A percentile compares a stretch with the other conserved stretches of the same genome.
Evolutionary conservation across 2,113 vertebrate genomes (phyloP).

Genomic region (Ranitomeya variabilis): DNA sequence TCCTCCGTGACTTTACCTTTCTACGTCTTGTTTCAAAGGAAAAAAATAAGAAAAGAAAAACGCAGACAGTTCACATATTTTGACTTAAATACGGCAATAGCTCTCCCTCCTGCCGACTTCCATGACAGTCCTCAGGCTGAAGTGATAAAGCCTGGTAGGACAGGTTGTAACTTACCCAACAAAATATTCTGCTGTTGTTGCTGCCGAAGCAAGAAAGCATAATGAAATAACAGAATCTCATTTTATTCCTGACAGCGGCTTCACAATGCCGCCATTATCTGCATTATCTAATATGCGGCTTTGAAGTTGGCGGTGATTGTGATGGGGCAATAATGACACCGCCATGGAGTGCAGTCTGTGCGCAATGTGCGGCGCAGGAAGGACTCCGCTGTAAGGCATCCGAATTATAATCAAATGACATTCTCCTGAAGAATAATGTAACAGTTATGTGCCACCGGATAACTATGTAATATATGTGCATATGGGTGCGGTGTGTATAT

Average conservation of each 20-base stretch:
- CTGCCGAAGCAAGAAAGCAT: slow-evolving; percentile 18
- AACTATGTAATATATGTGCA: too few relatives aligned
- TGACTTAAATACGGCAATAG: slow-evolving; percentile 19
- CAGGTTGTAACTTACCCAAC: slow-evolving; percentile 34
- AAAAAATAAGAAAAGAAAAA: neutral
- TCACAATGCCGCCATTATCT: slow-evolving; percentile 3
- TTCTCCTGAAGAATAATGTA: neutral
- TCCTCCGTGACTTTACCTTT: slow-evolving; percentile 32
- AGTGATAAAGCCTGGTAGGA: slow-evolving; percentile 32
- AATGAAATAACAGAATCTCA: slow-evolving; percentile 41
- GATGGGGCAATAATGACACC: neutral
- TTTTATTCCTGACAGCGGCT: slow-evolving; percentile 7
- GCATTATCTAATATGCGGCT: neutral
- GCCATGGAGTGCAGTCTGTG: neutral
- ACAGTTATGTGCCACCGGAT: neutral
- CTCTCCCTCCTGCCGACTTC: slow-evolving; percentile 32
- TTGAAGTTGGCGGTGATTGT: neutral
- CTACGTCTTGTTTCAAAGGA: slow-evolving; percentile 12
- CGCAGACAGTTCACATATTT: slow-evolving; percentile 37
- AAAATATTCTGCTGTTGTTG: slow-evolving; percentile 27
- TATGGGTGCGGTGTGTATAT: too few relatives aligned
- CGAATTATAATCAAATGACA: neutral
- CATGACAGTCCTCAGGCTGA: slow-evolving; percentile 32
- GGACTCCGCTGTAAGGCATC: neutral
- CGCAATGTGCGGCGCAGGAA: neutral